Evolutionary conservation across 2,113 vertebrate species (phyloP).

Genomic region (Leptocoma aspasia): DNA sequence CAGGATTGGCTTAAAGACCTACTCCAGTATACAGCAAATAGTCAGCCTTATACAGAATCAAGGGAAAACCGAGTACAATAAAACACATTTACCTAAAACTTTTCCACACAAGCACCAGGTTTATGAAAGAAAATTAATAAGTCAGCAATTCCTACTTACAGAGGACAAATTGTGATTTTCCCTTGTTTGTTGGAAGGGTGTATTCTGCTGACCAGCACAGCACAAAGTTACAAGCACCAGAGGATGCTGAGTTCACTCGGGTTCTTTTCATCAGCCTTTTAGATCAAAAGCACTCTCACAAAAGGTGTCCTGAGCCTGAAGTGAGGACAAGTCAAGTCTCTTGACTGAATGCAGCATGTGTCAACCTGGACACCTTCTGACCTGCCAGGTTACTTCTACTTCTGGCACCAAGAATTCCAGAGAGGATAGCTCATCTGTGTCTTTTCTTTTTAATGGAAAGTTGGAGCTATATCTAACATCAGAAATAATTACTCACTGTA

Average conservation of each 20-base stretch:
- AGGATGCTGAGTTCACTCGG: accelerated
- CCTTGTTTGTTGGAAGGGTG: background rate
- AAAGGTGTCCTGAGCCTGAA: slow-evolving; percentile 1
- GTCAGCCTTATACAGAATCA: background rate
- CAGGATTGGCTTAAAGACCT: background rate
- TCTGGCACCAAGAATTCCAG: slow-evolving; percentile 33
- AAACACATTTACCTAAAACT: background rate
- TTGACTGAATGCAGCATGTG: background rate
- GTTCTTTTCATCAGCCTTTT: background rate
- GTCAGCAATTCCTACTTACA: background rate
- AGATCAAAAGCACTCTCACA: background rate
- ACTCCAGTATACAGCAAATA: background rate
- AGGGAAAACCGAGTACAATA: background rate
- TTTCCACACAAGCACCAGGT: background rate
- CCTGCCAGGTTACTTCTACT: slow-evolving; percentile 6
- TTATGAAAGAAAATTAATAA: background rate
- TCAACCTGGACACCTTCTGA: slow-evolving; percentile 16
- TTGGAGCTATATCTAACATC: slow-evolving; percentile 13
- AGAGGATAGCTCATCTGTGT: background rate
- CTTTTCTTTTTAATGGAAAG: background rate
- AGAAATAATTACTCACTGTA: slow-evolving; percentile 22
- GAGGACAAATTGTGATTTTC: background rate
- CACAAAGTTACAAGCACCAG: background rate
- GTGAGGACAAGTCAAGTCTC: slow-evolving; percentile 4
- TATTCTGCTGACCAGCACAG: background rate